Conservation (phyloP, 2,113 vertebrate species). For the Lepisosteus oculatus region DNA sequence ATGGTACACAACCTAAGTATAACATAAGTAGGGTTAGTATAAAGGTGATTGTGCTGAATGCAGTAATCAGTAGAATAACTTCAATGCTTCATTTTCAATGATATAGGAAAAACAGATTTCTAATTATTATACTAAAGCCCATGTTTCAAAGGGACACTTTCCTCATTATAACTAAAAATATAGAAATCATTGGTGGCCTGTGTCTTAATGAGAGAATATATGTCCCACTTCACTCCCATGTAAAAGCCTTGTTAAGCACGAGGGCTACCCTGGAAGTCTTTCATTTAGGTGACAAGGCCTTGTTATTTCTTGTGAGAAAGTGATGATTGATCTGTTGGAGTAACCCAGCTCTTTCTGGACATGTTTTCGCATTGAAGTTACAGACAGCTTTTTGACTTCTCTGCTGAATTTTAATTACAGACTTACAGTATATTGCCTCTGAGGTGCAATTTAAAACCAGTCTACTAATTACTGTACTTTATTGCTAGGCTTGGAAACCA, state of each 20-base stretch:
- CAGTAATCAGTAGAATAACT: no score
- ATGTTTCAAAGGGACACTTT: no score
- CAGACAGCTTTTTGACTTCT: background rate
- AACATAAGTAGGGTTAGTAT: no score
- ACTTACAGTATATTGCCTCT: conserved; percentile 1
- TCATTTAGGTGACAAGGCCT: conserved; percentile 4
- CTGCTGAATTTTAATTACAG: background rate
- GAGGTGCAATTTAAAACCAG: conserved; percentile 9
- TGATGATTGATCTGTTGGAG: background rate
- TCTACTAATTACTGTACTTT: conserved; percentile 1
- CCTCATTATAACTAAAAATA: background rate
- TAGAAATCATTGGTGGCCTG: background rate
- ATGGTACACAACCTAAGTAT: no score
- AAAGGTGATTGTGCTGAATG: no score
- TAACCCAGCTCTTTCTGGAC: background rate
- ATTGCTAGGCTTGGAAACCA: conserved; percentile 9
- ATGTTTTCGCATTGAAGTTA: background rate
- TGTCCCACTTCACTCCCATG: background rate
- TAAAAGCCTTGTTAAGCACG: background rate
- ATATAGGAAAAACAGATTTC: no score
- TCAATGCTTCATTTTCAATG: no score
- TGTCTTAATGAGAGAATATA: background rate
- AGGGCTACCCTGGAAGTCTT: background rate
- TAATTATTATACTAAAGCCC: no score
- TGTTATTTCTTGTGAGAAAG: background rate